phyloP scores from a whole-genome alignment of 2,888 invertebrate genomes.

The Aplocera efformata region DNA sequence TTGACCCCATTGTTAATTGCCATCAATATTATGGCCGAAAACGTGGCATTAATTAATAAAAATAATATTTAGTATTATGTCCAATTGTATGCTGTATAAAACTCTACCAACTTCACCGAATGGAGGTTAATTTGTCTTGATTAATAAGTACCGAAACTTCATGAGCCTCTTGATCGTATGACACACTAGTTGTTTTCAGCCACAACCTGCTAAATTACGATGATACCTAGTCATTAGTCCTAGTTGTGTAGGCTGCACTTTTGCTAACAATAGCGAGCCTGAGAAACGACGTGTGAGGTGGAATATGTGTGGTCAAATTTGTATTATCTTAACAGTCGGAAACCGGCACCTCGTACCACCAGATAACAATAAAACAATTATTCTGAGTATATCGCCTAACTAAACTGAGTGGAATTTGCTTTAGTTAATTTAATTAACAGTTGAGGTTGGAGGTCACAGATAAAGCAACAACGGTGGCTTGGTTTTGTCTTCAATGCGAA shows the following conservation, averaged over 20 bases:
- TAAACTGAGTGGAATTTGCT: constrained; percentile 20
- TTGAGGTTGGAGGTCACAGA: constrained; percentile 32
- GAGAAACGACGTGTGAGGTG: constrained; percentile 3
- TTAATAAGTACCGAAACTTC: no score
- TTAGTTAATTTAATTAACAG: constrained; percentile 41
- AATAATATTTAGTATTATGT: no score
- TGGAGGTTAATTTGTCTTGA: no score
- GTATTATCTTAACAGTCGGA: constrained; percentile 21
- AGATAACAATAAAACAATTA: constrained; percentile 19
- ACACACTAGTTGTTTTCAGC: no score
- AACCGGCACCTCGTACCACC: constrained; percentile 25
- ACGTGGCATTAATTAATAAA: no score
- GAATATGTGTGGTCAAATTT: constrained; percentile 4
- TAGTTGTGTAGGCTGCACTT: background rate
- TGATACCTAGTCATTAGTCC: no score
- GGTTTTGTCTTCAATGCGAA: constrained; percentile 35
- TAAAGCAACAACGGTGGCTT: constrained; percentile 36
- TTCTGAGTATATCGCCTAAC: constrained; percentile 34
- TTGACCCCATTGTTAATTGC: no score
- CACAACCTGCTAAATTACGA: no score
- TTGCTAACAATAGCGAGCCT: background rate
- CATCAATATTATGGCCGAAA: no score
- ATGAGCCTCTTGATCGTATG: no score
- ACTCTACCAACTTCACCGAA: no score
- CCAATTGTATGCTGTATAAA: no score